phyloP scores from a whole-genome alignment of 2,113 vertebrate species.

The Poecile atricapillus region DNA sequence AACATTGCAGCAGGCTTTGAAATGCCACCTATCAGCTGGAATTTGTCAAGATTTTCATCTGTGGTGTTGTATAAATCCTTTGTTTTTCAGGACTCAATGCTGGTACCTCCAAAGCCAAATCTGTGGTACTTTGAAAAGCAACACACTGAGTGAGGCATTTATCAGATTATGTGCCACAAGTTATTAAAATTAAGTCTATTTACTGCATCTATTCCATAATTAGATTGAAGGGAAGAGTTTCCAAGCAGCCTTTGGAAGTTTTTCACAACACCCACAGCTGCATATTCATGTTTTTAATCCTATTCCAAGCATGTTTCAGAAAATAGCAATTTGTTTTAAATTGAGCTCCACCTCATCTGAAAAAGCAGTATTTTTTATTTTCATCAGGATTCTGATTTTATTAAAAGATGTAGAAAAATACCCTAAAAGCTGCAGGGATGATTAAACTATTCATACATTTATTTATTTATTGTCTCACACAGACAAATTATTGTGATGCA shows the following conservation, averaged over 20 bases:
- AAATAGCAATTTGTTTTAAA: background rate
- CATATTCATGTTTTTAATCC: background rate
- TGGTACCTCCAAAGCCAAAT: background rate
- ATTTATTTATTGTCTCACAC: background rate
- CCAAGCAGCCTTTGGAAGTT: constrained; percentile 12
- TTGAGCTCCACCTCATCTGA: background rate
- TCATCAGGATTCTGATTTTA: background rate
- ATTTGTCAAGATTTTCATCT: background rate
- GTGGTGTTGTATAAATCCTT: background rate
- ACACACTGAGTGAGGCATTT: background rate
- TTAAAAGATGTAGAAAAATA: background rate
- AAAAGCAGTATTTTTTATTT: background rate
- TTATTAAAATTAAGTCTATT: background rate
- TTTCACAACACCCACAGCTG: background rate
- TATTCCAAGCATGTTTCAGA: background rate
- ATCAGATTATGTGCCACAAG: background rate
- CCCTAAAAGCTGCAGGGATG: background rate
- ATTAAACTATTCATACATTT: background rate
- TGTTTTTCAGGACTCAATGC: background rate
- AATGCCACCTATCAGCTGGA: background rate
- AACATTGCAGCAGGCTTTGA: background rate
- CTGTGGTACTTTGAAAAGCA: background rate
- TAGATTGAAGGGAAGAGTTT: constrained; percentile 12
- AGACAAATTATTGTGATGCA: background rate
- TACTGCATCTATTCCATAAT: background rate